These are phyloP conservation scores for Pegoplata infirma DNA, from an alignment of 2,888 invertebrate species.

Conservation along the genomic window DNA sequence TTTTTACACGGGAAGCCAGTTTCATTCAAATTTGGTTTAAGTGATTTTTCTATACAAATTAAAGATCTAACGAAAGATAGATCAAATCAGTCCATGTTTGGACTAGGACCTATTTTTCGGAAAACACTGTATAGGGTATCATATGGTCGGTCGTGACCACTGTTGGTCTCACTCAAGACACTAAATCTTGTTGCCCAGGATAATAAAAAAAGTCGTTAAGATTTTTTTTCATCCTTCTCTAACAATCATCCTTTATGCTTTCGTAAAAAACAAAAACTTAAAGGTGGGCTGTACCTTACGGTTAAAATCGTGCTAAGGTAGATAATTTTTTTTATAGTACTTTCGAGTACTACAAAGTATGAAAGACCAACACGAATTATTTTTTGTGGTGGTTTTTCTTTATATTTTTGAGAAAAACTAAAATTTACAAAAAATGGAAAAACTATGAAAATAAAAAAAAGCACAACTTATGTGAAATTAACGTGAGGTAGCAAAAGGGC, in stretches of 20 bases:
- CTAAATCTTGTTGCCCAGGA: no score
- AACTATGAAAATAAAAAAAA: slow-evolving; percentile 26
- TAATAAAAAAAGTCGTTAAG: no score
- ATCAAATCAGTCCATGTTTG: no score
- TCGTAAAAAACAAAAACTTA: slow-evolving; percentile 16
- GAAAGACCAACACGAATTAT: slow-evolving; percentile 37
- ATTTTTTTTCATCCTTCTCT: no score
- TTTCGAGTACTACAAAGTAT: slow-evolving; percentile 18
- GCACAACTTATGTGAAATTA: slow-evolving; percentile 54
- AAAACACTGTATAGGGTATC: no score
- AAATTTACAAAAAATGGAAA: slow-evolving; percentile 16
- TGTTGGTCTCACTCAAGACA: no score
- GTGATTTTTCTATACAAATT: no score
- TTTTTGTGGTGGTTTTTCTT: slow-evolving; percentile 3
- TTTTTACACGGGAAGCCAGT: no score
- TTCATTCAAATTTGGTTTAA: no score
- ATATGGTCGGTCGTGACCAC: no score
- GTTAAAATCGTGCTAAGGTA: slow-evolving; percentile 58
- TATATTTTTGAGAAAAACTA: slow-evolving; percentile 20
- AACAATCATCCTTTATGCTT: slow-evolving; percentile 25
- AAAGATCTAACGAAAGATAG: no score
- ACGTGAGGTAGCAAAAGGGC: slow-evolving; percentile 62
- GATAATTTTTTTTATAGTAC: slow-evolving; percentile 41
- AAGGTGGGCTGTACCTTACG: slow-evolving; percentile 56
- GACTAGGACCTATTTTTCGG: no score